Evolutionary conservation across 2,113 vertebrate genomes (phyloP).

Genomic region (Phyllostomus hastatus): DNA sequence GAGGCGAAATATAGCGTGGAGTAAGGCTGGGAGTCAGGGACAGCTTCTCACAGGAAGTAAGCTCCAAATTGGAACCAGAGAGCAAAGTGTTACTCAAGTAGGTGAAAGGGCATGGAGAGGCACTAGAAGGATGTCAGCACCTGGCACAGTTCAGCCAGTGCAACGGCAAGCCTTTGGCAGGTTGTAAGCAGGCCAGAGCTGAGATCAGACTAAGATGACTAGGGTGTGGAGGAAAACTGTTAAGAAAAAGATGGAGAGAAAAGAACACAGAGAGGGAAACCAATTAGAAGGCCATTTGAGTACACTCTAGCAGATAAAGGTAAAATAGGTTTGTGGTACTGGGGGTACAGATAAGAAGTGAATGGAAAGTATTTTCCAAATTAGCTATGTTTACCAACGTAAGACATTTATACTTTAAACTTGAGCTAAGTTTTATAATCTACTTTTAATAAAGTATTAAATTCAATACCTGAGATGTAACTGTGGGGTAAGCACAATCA

Average conservation of each 20-base stretch:
- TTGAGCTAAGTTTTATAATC: not conserved
- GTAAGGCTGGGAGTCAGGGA: not conserved
- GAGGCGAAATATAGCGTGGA: not conserved
- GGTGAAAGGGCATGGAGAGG: not conserved
- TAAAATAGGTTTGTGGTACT: not conserved
- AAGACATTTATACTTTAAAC: not conserved
- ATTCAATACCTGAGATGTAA: not conserved
- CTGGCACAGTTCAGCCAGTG: not conserved
- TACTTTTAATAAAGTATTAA: constrained; percentile 36
- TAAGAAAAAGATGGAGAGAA: not conserved
- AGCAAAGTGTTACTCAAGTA: not conserved
- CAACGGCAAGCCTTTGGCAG: not conserved
- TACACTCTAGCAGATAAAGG: not conserved
- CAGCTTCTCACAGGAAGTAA: not conserved
- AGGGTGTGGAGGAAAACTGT: not conserved
- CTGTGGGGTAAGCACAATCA: not conserved
- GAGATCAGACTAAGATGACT: not conserved
- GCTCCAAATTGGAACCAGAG: not conserved
- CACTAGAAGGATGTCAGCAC: not conserved
- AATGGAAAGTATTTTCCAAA: not conserved
- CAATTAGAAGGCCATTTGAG: not conserved
- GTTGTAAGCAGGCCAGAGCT: not conserved
- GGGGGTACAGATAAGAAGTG: not conserved
- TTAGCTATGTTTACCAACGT: not conserved
- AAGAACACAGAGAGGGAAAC: not conserved